Conservation (phyloP, 2,113 vertebrate genomes). For the Actinemys pallida region DNA sequence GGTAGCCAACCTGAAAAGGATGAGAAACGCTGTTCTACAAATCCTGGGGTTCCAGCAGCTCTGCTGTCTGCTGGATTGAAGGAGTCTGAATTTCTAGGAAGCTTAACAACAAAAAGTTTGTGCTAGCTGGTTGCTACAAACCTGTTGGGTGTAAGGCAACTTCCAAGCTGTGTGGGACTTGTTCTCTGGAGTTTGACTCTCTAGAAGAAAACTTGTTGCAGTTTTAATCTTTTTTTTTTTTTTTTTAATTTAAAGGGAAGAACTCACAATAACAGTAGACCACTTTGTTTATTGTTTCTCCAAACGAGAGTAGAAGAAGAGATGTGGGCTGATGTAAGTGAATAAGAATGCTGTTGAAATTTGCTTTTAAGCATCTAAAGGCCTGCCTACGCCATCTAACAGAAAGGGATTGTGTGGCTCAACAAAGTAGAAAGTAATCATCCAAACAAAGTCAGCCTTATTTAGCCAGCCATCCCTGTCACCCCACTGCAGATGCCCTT, state of each 20-base stretch:
- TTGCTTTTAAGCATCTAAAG: conserved; percentile 77
- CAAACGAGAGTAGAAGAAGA: conserved; percentile 61
- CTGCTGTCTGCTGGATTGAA: background rate
- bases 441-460: conserved; percentile 80
- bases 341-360: conserved; percentile 79
- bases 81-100: background rate
- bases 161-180: background rate
- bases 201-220: background rate
- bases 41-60: background rate
- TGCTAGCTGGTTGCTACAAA: background rate
- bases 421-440: conserved; percentile 77
- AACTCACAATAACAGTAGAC: conserved; percentile 70
- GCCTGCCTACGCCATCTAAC: conserved; percentile 72
- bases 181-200: background rate
- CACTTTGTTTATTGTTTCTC: conserved; percentile 82
- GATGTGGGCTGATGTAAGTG: conserved; percentile 78
- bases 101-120: background rate
- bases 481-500: conserved; percentile 40
- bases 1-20: background rate
- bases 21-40: background rate
- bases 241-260: background rate
- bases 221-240: background rate
- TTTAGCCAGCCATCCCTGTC: conserved; percentile 47
- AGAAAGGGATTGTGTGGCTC: conserved; percentile 80
- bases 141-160: background rate